These are phyloP conservation scores for Lycocerus yunnanus DNA, from an alignment of 2,888 invertebrate genomes.

Conservation along the genomic window DNA sequence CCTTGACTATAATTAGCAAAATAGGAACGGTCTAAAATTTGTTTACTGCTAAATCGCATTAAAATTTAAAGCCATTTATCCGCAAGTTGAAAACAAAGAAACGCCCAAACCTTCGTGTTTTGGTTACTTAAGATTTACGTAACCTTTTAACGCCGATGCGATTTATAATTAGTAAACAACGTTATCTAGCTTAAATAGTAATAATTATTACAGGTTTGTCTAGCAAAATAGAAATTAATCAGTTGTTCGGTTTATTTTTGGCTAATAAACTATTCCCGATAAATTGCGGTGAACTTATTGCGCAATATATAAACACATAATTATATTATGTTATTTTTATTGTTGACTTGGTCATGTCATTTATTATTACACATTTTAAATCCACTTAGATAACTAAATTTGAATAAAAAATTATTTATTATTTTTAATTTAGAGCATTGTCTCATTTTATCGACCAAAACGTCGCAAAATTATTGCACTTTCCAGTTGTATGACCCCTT, in stretches of 20 bases:
- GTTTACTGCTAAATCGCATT: constrained; percentile 26
- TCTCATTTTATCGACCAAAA: neutral
- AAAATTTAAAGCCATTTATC: constrained; percentile 15
- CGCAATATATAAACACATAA: neutral
- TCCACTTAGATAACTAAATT: constrained; percentile 9
- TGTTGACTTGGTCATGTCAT: constrained; percentile 16
- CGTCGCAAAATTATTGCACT: neutral
- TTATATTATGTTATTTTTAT: neutral
- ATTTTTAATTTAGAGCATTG: neutral
- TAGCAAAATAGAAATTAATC: neutral
- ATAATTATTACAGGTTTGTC: neutral
- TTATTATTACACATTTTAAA: constrained; percentile 6
- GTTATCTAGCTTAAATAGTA: neutral
- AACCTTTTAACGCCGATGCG: neutral
- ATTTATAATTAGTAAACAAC: neutral
- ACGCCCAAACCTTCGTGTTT: neutral
- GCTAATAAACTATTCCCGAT: neutral
- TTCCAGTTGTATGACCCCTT: neutral
- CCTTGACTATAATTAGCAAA: constrained; percentile 37
- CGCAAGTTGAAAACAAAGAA: neutral
- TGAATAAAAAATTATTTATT: constrained; percentile 1
- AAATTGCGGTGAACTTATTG: constrained; percentile 3
- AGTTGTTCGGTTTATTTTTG: neutral
- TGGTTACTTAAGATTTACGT: neutral
- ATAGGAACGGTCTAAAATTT: constrained; percentile 29